Conservation (phyloP, 53 echinoderm and acorn worm species). For the Echinarachnius parma region DNA sequence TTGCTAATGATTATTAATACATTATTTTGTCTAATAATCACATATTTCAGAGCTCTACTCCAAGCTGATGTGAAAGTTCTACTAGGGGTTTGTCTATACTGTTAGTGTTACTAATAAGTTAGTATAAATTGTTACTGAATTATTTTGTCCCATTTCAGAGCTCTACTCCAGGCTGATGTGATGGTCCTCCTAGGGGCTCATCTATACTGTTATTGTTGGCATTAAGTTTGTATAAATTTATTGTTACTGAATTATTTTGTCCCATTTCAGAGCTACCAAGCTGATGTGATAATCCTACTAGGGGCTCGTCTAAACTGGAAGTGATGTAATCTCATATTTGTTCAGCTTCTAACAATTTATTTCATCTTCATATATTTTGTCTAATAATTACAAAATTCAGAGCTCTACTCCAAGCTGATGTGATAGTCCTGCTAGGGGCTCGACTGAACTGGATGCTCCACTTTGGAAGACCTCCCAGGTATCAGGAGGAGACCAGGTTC, state of each 20-base stretch:
- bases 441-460: constrained; percentile 96
- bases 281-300: constrained; percentile 78
- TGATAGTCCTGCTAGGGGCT: constrained; percentile 80
- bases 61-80: constrained; percentile 87
- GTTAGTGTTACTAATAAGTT: too few species aligned
- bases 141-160: too few species aligned
- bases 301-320: constrained; percentile 90
- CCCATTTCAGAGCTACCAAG: too few species aligned
- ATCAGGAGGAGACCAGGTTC: constrained; percentile 51
- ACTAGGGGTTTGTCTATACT: constrained; percentile 82
- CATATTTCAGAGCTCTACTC: constrained; percentile 79
- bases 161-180: constrained; percentile 91
- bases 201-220: too few species aligned
- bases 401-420: constrained; percentile 92
- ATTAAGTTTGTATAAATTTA: too few species aligned
- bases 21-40: background rate
- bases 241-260: too few species aligned
- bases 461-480: constrained; percentile 88
- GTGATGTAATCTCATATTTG: background rate
- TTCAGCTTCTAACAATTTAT: background rate
- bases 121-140: too few species aligned
- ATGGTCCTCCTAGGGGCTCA: constrained; percentile 79
- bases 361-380: background rate
- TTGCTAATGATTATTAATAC: too few species aligned
- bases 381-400: constrained; percentile 44